Base-by-base conservation (phyloP, 2,888 invertebrate species). In the Oscheius sp. region DNA sequence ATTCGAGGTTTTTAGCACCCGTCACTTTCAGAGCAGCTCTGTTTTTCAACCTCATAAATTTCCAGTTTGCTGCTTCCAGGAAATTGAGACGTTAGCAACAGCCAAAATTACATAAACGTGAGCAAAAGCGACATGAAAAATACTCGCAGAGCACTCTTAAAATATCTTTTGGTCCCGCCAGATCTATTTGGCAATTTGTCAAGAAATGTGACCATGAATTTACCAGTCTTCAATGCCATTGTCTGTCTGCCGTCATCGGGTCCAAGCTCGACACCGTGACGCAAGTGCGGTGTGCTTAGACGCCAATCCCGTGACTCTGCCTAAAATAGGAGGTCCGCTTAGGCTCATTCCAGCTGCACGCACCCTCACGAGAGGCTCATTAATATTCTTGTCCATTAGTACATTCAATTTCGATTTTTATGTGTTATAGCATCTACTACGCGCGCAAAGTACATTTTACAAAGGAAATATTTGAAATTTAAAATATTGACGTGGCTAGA, bases 271-370 rank as follows among this genome's bases (percentile, higher is more conserved):
- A n/a, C 58, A 3, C 27, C 58, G 16, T 61, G 61, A 18, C 61
- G 61, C 61, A 43, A 61, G 43, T 41, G 7, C 5, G 25, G 61
- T 61, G 61, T 43, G 18, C 43, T 13, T n/a, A n/a, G 61, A 43
- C 61, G 61, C 61, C 18, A 41, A n/a, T 61, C 61, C 16, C 61
- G 61, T 61, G 61, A 43, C 61, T 61, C 21, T 35, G 12, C 61
- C 61, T 61, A 61, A 61, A 61, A 61, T 61, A 61, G 61, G 43
- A 16, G 61, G 43, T 43, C 61, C 61, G 61, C 61, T 43, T 41
- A 41, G 43, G 21, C 43, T 59, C 59, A 41, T 55, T 59, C 59
- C 41, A 21, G 55, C 18, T 21, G n/a, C 41, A 61, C 41, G 41
- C 18, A 12, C 18, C 43, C 43, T n/a, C 18, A 61, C 41, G 43